Percentiles rank a stretch among this genome's conserved stretches.
These are phyloP conservation scores for Leontocebus nigricollis DNA, from an alignment of 2,797 vertebrate genomes.

Conservation along the genomic window DNA sequence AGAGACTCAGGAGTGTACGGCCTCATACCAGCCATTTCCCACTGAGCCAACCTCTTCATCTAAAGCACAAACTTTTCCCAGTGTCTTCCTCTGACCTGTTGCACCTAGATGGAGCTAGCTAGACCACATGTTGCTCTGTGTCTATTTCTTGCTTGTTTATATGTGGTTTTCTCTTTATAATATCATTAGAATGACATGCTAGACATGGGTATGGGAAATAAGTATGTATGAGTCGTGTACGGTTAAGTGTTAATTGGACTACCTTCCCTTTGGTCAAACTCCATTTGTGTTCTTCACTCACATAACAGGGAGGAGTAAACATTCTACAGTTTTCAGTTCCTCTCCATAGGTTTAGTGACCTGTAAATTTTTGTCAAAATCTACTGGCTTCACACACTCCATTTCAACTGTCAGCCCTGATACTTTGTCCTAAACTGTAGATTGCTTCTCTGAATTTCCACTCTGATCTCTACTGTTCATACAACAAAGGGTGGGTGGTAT, in stretches of 20 bases:
- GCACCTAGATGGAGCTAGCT: not conserved
- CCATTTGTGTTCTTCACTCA: not conserved
- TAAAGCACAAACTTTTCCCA: not conserved
- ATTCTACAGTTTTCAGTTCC: not conserved
- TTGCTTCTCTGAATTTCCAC: not conserved
- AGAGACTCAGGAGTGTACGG: not conserved
- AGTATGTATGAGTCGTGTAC: no score
- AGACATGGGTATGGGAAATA: not conserved
- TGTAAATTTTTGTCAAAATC: not conserved
- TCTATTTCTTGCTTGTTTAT: not conserved
- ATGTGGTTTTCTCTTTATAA: not conserved
- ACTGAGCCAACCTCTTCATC: fast-evolving
- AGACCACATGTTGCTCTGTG: not conserved
- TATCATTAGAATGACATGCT: not conserved
- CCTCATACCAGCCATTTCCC: no score
- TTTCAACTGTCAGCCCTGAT: not conserved
- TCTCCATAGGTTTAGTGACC: not conserved
- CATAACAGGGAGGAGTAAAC: not conserved
- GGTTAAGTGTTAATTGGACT: not conserved
- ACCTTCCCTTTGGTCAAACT: not conserved
- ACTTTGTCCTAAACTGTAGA: not conserved
- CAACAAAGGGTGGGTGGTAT: not conserved
- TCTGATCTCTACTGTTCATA: not conserved
- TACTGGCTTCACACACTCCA: not conserved
- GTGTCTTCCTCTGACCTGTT: not conserved